Conservation (phyloP, 1,140 invertebrate species). For the Camponotus pennsylvanicus region DNA sequence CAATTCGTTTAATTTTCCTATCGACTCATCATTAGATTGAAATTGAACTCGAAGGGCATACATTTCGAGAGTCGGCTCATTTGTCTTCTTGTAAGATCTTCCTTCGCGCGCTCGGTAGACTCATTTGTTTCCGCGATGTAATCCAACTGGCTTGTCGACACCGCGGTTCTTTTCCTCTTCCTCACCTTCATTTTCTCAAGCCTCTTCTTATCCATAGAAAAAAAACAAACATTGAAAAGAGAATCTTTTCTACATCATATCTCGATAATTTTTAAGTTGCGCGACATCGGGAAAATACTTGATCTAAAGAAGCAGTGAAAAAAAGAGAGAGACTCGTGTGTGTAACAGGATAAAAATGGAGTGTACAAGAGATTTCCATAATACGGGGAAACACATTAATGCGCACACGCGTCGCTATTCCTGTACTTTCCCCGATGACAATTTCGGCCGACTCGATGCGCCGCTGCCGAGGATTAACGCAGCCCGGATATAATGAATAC, state of each 20-base stretch:
- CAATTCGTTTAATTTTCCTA: background rate
- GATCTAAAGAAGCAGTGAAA: background rate
- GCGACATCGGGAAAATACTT: background rate
- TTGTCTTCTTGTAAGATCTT: constrained; percentile 58
- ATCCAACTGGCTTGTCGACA: constrained; percentile 75
- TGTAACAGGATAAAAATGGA: constrained; percentile 63
- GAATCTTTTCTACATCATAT: background rate
- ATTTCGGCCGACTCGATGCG: constrained; percentile 36
- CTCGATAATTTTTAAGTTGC: background rate
- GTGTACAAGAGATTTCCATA: constrained; percentile 1
- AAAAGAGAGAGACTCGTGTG: background rate
- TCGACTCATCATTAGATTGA: constrained; percentile 17
- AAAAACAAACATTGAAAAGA: background rate
- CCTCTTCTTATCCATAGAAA: background rate
- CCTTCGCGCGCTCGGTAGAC: constrained; percentile 39
- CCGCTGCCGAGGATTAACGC: constrained; percentile 46
- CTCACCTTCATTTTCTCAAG: constrained; percentile 9
- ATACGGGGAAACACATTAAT: constrained; percentile 6
- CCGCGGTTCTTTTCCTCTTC: constrained; percentile 71
- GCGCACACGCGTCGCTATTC: constrained; percentile 28
- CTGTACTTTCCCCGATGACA: constrained; percentile 31
- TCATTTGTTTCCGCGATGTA: constrained; percentile 81
- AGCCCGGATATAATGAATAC: constrained; percentile 70
- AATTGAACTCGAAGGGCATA: constrained; percentile 52
- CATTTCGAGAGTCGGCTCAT: constrained; percentile 51